Percentiles rank a stretch among this genome's conserved stretches.
phyloP scores from a whole-genome alignment of 1,140 invertebrate genomes.

The Saccostrea cuccullata region DNA sequence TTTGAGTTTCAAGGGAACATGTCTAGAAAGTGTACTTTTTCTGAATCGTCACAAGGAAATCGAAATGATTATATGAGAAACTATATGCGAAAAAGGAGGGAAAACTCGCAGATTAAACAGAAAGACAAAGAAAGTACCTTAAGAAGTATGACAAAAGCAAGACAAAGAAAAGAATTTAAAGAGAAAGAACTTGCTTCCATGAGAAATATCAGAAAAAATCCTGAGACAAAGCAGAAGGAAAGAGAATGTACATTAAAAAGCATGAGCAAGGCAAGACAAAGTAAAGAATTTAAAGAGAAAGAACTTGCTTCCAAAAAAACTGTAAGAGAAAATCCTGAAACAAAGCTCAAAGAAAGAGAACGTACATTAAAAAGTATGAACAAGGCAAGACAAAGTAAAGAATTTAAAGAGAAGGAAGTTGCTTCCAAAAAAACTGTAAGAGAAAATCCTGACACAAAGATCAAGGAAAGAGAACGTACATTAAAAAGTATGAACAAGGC shows the following conservation, averaged over 20 bases:
- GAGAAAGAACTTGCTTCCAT: too few species aligned
- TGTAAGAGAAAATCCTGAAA: too few species aligned
- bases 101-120: constrained; percentile 18
- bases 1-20: constrained; percentile 20
- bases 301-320: too few species aligned
- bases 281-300: too few species aligned
- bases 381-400: constrained; percentile 30
- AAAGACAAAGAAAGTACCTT: constrained; percentile 32
- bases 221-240: too few species aligned
- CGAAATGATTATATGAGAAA: constrained; percentile 36
- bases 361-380: neutral
- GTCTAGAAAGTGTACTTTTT: neutral
- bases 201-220: too few species aligned
- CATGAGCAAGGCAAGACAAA: too few species aligned
- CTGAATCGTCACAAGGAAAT: neutral
- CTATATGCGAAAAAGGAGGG: constrained; percentile 28
- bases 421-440: neutral
- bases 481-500: constrained; percentile 36
- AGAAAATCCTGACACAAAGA: neutral
- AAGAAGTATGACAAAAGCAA: too few species aligned
- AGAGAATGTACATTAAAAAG: too few species aligned
- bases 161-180: too few species aligned
- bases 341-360: too few species aligned
- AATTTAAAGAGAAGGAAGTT: neutral
- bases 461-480: constrained; percentile 24